Conservation (phyloP, 2,113 vertebrate genomes). For the Cynocephalus volans region DNA sequence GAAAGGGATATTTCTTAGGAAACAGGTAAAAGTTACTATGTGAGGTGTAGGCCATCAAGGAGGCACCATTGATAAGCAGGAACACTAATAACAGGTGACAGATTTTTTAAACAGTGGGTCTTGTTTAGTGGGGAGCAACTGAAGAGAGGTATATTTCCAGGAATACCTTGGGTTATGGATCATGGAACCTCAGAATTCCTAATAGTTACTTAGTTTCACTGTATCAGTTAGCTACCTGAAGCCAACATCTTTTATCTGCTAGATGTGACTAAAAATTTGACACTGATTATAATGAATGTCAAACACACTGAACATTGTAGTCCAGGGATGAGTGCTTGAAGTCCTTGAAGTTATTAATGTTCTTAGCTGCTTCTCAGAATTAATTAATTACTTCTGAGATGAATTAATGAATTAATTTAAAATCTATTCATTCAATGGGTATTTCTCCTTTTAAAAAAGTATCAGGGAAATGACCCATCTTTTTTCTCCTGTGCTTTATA, state of each 20-base stretch:
- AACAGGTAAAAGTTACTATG: not conserved
- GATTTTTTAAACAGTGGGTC: not conserved
- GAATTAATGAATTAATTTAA: conserved; percentile 13
- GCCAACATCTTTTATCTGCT: conserved; percentile 9
- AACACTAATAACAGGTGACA: not conserved
- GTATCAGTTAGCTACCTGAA: not conserved
- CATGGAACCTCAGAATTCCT: not conserved
- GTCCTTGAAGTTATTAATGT: not conserved
- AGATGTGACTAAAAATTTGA: conserved; percentile 24
- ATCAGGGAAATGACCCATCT: not conserved
- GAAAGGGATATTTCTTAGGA: not conserved
- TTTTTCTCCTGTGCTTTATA: conserved; percentile 27
- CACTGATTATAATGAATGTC: conserved; percentile 30
- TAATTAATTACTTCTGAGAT: too few relatives aligned
- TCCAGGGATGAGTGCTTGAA: not conserved
- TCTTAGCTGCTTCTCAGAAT: conserved; percentile 2
- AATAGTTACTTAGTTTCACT: not conserved
- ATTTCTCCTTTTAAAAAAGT: not conserved
- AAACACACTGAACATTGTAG: not conserved
- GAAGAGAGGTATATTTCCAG: not conserved
- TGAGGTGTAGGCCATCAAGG: not conserved
- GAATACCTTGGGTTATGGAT: not conserved
- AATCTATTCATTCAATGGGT: not conserved
- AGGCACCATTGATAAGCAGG: not conserved
- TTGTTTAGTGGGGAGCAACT: not conserved